Base-by-base conservation (phyloP, 2,888 invertebrate species). In the Harpalus rufipes region DNA sequence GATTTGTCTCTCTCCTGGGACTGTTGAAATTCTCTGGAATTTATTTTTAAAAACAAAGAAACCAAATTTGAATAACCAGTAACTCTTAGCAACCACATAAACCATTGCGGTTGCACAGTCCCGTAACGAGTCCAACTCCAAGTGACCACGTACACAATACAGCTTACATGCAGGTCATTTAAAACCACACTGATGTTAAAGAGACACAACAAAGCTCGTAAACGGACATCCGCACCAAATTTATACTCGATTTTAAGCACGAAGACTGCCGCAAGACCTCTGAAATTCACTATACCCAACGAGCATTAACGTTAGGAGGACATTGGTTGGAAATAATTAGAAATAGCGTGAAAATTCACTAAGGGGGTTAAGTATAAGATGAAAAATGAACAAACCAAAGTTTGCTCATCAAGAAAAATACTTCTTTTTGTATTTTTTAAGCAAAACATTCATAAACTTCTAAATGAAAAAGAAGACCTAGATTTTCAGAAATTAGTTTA, bases 161-260 rank as follows among this genome's bases (percentile, higher is more conserved):
- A 74, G 14, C 44, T 51, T 12, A 51, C 44, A 16, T 74, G 56
- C 61, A 80, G 80, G 39, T 80, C 59, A 39, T 80, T 80, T 80
- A 80, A 80, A 80, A 80, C 80, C 59, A 39, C 65, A 58, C 81
- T 81, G 81, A 81, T 65, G 68, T 81, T 81, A 81, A 81, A 81
- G 81, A 81, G 81, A 81, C 81, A 81, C 68, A 81, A 81, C 81
- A 81, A 81, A 81, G 81, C 32, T 72, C 56, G 65, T 65, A 56
- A 81, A 68, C 68, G 81, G 81, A 81, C 81, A 18, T 72, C 81
- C 81, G 81, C 68, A 68, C 59, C 25, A 63, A 81, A 81, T 81
- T 81, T 81, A 81, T 59, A 81, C 58, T 18, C 68, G 72, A 68
- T 68, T 81, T 65, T 21, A 61, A 65, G 65, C 32, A 78, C 78